phyloP scores from a whole-genome alignment of 2,797 vertebrate species.

The Thamnophis elegans region DNA sequence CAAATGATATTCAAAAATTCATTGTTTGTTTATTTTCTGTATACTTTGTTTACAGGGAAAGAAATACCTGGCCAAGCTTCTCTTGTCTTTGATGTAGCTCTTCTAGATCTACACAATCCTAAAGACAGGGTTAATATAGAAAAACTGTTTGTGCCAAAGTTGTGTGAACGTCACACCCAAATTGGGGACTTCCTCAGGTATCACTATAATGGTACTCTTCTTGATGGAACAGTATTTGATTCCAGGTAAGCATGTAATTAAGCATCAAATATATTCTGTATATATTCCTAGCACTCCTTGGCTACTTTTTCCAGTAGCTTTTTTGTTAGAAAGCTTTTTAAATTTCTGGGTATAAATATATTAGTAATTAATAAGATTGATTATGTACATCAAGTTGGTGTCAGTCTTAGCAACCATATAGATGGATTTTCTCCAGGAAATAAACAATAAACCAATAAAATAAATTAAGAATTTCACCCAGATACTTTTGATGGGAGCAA shows the following conservation, averaged over 20 bases:
- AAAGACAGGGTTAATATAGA: constrained; percentile 86
- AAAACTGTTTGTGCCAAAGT: constrained; percentile 77
- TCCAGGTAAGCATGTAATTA: constrained; percentile 79
- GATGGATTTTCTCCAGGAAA: not conserved
- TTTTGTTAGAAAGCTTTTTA: not conserved
- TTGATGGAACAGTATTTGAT: constrained; percentile 93
- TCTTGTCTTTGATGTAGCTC: constrained; percentile 89
- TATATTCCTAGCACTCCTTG: not conserved
- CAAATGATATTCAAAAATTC: not conserved
- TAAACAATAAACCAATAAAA: not conserved
- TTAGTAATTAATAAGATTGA: not conserved
- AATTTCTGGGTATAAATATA: not conserved
- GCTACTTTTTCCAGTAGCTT: not conserved
- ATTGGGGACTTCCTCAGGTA: constrained; percentile 92
- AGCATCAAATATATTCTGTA: not conserved
- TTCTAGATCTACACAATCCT: constrained; percentile 96
- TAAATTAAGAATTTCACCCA: not conserved
- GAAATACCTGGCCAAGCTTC: constrained; percentile 97
- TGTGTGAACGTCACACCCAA: constrained; percentile 81
- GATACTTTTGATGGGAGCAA: not conserved
- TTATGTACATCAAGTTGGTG: not conserved
- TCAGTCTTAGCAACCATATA: not conserved
- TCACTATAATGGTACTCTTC: constrained; percentile 92
- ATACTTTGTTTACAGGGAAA: constrained; percentile 75
- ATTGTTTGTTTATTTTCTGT: not conserved